phyloP scores from a whole-genome alignment of 1,140 invertebrate species.

The Pinna nobilis region DNA sequence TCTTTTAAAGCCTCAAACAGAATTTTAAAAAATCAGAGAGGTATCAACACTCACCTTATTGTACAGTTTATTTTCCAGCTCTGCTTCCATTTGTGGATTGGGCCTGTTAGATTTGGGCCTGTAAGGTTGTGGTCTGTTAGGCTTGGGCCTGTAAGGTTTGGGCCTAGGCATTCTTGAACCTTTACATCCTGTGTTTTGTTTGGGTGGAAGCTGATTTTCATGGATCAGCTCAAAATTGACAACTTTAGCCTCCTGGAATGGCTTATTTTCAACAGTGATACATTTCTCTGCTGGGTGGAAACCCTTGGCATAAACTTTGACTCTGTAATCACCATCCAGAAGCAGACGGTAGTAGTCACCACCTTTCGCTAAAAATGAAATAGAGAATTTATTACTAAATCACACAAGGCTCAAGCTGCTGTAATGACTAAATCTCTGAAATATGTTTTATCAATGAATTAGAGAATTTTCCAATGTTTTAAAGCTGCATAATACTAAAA shows the following conservation, averaged over 20 bases:
- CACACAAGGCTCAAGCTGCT: no score
- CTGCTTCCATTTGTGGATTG: no score
- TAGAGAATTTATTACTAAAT: no score
- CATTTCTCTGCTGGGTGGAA: not conserved
- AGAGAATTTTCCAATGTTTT: no score
- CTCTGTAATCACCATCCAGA: conserved; percentile 86
- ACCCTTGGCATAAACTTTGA: conserved; percentile 44
- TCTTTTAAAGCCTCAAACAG: no score
- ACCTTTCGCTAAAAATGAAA: conserved; percentile 56
- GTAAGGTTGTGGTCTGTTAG: not conserved
- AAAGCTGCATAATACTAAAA: no score
- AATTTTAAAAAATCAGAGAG: no score
- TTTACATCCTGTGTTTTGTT: not conserved
- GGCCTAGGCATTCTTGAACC: not conserved
- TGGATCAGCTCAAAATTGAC: conserved; percentile 37
- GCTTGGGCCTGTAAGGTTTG: not conserved
- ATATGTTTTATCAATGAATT: no score
- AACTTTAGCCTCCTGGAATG: conserved; percentile 25
- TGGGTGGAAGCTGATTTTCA: not conserved
- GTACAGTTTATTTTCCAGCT: no score
- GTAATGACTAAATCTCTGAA: no score
- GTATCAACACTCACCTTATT: no score
- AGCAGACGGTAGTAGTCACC: conserved; percentile 97
- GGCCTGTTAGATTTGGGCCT: no score
- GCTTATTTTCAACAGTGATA: conserved; percentile 14